Base-by-base conservation (phyloP, 2,888 invertebrate species). In the Spicauda simplicius region DNA sequence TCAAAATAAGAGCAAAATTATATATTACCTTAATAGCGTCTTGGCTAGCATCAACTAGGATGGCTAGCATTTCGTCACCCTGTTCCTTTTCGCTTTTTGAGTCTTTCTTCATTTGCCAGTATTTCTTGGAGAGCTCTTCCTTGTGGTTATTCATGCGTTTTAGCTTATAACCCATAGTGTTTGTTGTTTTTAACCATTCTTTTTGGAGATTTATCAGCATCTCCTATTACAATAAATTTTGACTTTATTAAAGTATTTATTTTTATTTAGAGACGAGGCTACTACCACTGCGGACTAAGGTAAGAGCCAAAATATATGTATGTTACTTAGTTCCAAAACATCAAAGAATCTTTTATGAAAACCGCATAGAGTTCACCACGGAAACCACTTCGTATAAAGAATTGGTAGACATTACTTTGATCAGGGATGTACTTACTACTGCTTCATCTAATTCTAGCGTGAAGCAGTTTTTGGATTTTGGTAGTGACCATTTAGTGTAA, bases 11-110 rank as follows among this genome's bases (percentile, higher is more conserved):
- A 2, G 25, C n/a, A n/a, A 30, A 30, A 33, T 33, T 33, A 18
- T 4, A 16, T 45, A n/a, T 48, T 76, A 95, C 95, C 84, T 94
- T 88, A 52, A 94, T 93, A 58, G 93, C 87, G 64, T 94, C 90
- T 73, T 95, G 94, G 74, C 96, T 96, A 48, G 90, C 85, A 56
- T 95, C 94, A 11, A 95, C 95, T 80, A 96, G 87, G 20, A 91
- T 72, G 20, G 94, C 94, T 37, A 97, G 83, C 71, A 94, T 93
- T 19, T 92, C 84, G 30, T 92, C 88, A 67, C 95, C 95, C 8
- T 83, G 80, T 7, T 83, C 86, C 69, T 92, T 87, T 64, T 94
- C 92, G 0, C 81, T 72, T 68, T 94, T 94, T 7, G 95, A 88
- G n/a, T 92, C 89, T 16, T 76, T 84, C 74, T 95, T 95, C 77